Evolutionary conservation across 2,797 vertebrate genomes (phyloP).

Genomic region (Ficedula albicollis): DNA sequence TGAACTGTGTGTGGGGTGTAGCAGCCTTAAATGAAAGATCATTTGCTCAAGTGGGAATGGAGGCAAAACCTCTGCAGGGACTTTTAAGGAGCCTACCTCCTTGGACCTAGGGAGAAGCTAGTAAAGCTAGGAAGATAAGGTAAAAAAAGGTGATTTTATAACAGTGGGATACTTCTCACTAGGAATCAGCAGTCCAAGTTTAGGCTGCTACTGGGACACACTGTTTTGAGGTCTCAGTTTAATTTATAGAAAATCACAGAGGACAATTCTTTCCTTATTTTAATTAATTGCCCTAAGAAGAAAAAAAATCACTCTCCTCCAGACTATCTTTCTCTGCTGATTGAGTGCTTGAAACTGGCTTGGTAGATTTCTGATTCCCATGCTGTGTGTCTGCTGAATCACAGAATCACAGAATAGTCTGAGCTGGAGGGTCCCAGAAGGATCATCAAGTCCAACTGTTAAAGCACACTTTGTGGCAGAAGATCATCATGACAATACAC

Average conservation of each 20-base stretch:
- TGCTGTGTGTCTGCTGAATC: fast-evolving
- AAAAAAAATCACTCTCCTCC: neutral
- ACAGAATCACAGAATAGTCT: neutral
- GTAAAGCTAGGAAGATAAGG: neutral
- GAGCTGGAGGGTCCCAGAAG: neutral
- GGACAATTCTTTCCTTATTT: neutral
- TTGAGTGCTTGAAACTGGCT: neutral
- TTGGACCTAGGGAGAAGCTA: neutral
- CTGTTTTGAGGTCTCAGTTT: neutral
- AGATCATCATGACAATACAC: neutral
- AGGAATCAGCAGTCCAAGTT: neutral
- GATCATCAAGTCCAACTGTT: neutral
- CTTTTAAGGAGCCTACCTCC: neutral
- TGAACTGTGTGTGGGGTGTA: neutral
- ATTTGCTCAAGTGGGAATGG: neutral
- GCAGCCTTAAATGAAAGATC: neutral
- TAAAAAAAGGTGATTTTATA: neutral
- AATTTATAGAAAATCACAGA: neutral
- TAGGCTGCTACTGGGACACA: neutral
- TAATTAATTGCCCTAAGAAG: neutral
- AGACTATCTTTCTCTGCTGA: neutral
- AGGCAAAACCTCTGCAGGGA: neutral
- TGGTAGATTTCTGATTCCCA: neutral
- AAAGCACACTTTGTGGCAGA: neutral
- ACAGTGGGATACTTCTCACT: neutral